Conservation (phyloP, 2,797 vertebrate species). For the Anniella stebbinsi region DNA sequence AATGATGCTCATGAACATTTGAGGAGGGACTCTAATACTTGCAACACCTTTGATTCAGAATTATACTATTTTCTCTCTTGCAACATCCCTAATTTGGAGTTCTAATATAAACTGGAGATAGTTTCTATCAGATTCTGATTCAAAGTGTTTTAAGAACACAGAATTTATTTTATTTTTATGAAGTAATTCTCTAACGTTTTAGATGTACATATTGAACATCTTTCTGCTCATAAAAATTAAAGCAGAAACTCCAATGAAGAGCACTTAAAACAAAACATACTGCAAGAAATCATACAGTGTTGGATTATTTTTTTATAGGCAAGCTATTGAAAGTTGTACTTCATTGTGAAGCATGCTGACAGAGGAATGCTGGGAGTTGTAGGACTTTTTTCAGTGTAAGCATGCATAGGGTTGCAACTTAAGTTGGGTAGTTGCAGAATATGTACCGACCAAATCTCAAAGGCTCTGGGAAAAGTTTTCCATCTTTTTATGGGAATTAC, state of each 20-base stretch:
- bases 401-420: no score
- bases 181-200: conserved; percentile 17
- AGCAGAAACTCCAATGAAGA: conserved; percentile 15
- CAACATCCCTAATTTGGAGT: neutral
- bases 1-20: neutral
- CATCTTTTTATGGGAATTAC: conserved; percentile 23
- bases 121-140: neutral
- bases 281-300: neutral
- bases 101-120: neutral
- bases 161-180: neutral
- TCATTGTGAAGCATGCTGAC: conserved; percentile 4
- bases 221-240: conserved; percentile 4
- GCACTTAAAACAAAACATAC: neutral
- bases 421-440: neutral
- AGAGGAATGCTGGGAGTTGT: no score
- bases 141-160: conserved; percentile 1
- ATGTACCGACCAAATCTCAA: neutral
- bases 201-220: neutral
- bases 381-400: no score
- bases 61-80: neutral
- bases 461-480: neutral
- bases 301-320: neutral
- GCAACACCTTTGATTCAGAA: no score
- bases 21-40: neutral
- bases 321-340: neutral